Evolutionary conservation across 2,797 vertebrate genomes (phyloP), one percentile per base, ranked within the genome.

Genomic region (Dendrocincla tyrannina): DNA sequence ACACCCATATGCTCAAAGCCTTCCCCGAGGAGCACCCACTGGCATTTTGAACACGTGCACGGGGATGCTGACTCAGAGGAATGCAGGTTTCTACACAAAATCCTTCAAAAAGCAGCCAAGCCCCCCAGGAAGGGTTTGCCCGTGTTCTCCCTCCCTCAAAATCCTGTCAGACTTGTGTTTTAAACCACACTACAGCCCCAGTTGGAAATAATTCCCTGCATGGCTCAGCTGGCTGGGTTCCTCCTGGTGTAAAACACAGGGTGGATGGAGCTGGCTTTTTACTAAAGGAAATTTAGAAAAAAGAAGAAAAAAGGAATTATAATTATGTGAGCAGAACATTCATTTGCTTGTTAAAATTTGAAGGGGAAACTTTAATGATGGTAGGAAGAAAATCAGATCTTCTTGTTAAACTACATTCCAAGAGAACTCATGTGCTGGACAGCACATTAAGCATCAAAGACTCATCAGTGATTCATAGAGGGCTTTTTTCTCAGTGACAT

Each of bases 321-420:
- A 94, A 95, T 96, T 92, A 96, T 11, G n/a, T 60, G 28, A 59
- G 79, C 69, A 95, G 95, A 93, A 89, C 91, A 88, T 83, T 88
- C 91, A 94, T 95, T 96, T 95, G 89, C 95, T 95, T 66, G 92
- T 96, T 96, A 96, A 96, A 95, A 94, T 96, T 78, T 95, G 93
- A 96, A 96, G 95, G 91, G 85, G 93, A 89, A 96, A 92, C 87
- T 89, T 85, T 92, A 97, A 95, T 90, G 93, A 96, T 59, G 91
- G 62, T 66, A 62, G 88, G 92, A 78, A 89, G 82, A 74, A 85
- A 95, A 96, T 96, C 91, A 95, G 91, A 88, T 94, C 86, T 88
- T 49, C 95, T 97, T 94, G 95, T 96, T 95, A 94, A 81, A 70
- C 93, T 81, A 13, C 13, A 27, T 66, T 95, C 67, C 5, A 24